Evolutionary conservation across 2,113 vertebrate species (phyloP), one percentile per base, ranked within the genome.

Genomic region (Hucho hucho): DNA sequence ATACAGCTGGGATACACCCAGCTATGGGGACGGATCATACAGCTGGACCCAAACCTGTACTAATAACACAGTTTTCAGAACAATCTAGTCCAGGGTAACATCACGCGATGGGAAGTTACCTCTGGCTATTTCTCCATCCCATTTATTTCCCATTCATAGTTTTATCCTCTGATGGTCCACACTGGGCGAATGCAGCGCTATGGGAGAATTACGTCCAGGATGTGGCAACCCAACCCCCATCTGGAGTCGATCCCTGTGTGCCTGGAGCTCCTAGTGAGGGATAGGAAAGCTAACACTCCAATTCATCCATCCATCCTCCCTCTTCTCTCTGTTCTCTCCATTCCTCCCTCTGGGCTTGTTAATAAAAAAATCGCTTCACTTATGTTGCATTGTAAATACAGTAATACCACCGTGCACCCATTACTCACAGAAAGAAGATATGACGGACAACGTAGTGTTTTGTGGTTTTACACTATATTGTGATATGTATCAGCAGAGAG

Each of bases 111-210:
- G 77, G 79, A 85, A 86, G 81, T 83, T 0, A 80, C 83, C 80
- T 81, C 63, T 32, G 82, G 84, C 13, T 43, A 29, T 81, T 77
- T 83, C 72, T 71, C 53, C 18, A 24, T 76, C 64, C 76, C 84
- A 88, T 86, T 89, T 90, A 88, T 78, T 87, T 90, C 69, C 59
- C 22, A 89, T 90, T 89, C 78, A 75, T 16, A 70, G 65, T 78
- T 63, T 77, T 7, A 47, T 12, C 69, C 14, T 20, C 61, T 22
- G 3, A 75, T 66, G 26, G 1, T 28, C 49, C 76, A 81, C 76
- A 72, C 37, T 43, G 58, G 56, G 68, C 4, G 1, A 71, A 75
- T 1, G 24, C 4, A 18, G 68, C 73, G 74, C 83, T 86, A 83
- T 64, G 67, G 81, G 83, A 75, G 73, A 78, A 85, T 87, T 80